Evolutionary conservation across 1,140 invertebrate species (phyloP).

Genomic region (Adoxophyes honmai): DNA sequence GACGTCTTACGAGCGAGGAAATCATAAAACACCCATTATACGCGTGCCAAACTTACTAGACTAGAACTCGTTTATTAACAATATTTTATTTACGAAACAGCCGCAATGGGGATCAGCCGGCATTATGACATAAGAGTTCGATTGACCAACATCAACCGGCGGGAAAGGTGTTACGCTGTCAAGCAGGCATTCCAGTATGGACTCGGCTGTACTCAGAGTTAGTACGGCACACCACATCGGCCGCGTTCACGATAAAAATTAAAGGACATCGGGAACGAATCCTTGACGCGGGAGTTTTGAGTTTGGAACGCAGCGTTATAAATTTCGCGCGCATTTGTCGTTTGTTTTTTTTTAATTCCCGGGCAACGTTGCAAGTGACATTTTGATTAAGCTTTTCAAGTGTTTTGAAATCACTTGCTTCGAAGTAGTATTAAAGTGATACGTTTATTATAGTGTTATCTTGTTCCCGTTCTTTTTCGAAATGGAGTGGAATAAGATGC

Average conservation of each 20-base stretch:
- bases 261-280: background rate
- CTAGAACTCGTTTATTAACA: slow-evolving; percentile 27
- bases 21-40: background rate
- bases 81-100: slow-evolving; percentile 9
- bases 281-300: background rate
- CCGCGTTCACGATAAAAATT: slow-evolving; percentile 7
- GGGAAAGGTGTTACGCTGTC: slow-evolving; percentile 39
- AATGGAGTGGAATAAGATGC: slow-evolving; percentile 16
- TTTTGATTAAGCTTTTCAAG: background rate
- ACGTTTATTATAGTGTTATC: slow-evolving; percentile 3
- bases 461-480: slow-evolving; percentile 2
- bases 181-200: slow-evolving; percentile 45
- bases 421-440: slow-evolving; percentile 1
- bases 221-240: slow-evolving; percentile 23
- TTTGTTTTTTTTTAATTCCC: background rate
- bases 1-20: background rate
- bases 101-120: slow-evolving; percentile 17
- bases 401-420: slow-evolving; percentile 1
- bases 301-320: background rate
- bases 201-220: slow-evolving; percentile 30
- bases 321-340: background rate
- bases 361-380: background rate
- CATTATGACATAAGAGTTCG: slow-evolving; percentile 36
- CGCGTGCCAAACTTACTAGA: slow-evolving; percentile 2
- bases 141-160: slow-evolving; percentile 27